Base-by-base conservation (phyloP, 1,140 invertebrate species). In the Marisa cornuarietis region DNA sequence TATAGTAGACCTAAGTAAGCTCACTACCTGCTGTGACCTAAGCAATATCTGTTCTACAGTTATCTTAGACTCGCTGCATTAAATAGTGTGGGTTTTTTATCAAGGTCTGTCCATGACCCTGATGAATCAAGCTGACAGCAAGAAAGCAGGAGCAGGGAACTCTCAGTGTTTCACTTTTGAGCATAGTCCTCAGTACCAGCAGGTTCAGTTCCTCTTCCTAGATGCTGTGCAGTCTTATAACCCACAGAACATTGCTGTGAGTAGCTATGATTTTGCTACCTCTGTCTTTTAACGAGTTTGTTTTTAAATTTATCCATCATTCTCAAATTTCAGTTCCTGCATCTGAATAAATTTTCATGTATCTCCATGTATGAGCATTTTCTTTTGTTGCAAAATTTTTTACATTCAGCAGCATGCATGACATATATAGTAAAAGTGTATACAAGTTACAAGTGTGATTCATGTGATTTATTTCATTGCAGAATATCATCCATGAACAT, bases 191-290 rank as follows among this genome's bases (percentile, higher is more conserved):
- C 92, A 94, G 24, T 98, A 98, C 89, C 95, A 95, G 87, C 92
- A 94, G 85, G 90, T 95, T 49, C 95, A 96, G 86, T 92, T 93
- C 74, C 92, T 92, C 86, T 97, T 97, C 88, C 91, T 96, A 51
- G 91, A 94, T 82, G 95, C 95, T 74, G 94, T 97, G 24, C 95
- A 96, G 88, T 94, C 94, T 84, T 92, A 95, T 31, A 94, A 96
- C 90, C 94, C 95, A 5, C 95, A 96, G 84, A 95, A 94, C 88
- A 94, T 97, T 83, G 92, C 95, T 76, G 95, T 95, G 89, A 92
- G 91, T 91, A 51, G 52, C 11, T 42, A 31, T 51, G 71, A n/a
- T 58, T 69, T 79, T 13, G 69, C 11, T 76, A 7, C n/a, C 18
- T 7, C n/a, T 18, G 18, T 18, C n/a, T 63, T 63, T 63, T n/a